A percentile compares a stretch with the other conserved stretches of the same genome.
Evolutionary conservation across 2,888 invertebrate species (phyloP).

Genomic region (Cyclophora punctaria): DNA sequence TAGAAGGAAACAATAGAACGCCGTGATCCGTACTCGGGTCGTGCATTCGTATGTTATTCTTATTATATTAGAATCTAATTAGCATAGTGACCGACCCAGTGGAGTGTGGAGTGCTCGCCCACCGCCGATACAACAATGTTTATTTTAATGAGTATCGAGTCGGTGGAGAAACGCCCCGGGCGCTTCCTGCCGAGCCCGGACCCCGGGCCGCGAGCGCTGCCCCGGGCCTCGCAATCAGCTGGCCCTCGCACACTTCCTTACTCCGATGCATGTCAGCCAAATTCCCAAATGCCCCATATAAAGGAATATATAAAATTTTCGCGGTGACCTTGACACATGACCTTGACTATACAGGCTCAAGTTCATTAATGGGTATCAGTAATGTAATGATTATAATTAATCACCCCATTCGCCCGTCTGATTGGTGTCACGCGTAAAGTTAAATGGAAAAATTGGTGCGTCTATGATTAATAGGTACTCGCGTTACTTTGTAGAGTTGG

Average conservation of each 20-base stretch:
- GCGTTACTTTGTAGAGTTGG: too few species aligned
- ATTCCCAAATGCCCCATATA: constrained; percentile 8
- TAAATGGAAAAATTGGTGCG: too few species aligned
- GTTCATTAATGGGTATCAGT: constrained; percentile 4
- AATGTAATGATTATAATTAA: not conserved
- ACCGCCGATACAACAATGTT: constrained; percentile 17
- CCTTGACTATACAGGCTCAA: constrained; percentile 16
- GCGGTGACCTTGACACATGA: constrained; percentile 6
- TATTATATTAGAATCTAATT: constrained; percentile 56
- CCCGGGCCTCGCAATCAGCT: not conserved
- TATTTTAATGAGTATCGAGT: constrained; percentile 17
- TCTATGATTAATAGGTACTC: too few species aligned
- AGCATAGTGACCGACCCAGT: constrained; percentile 21
- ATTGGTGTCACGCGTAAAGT: not conserved
- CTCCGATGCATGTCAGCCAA: constrained; percentile 1
- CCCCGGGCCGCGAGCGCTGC: not conserved
- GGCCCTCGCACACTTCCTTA: not conserved
- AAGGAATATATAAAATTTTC: constrained; percentile 11
- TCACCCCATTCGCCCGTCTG: not conserved
- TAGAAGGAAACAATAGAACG: constrained; percentile 20
- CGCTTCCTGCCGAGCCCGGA: constrained; percentile 2
- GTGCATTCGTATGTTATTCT: constrained; percentile 31
- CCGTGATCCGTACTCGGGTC: constrained; percentile 22
- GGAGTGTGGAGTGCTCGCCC: not conserved
- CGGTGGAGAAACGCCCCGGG: constrained; percentile 17